A percentile compares a stretch with the other conserved stretches of the same genome.
phyloP scores from a whole-genome alignment of 2,113 vertebrate genomes.

The Miniopterus natalensis region DNA sequence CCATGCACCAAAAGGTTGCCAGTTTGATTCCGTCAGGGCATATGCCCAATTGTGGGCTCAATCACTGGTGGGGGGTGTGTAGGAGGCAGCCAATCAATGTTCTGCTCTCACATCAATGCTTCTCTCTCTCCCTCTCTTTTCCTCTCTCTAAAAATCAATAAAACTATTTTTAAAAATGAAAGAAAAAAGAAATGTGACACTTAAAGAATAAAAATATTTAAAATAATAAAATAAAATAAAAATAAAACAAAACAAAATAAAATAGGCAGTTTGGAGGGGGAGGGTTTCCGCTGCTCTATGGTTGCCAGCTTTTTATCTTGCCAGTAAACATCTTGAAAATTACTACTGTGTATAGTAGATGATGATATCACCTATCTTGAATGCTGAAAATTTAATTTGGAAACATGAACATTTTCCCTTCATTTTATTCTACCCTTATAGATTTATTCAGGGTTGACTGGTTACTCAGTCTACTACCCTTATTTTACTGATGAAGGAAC shows the following conservation, averaged over 20 bases:
- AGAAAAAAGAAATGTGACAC: too few relatives aligned
- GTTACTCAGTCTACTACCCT: not conserved
- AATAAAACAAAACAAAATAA: too few relatives aligned
- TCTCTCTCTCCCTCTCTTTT: not conserved
- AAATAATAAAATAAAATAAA: too few relatives aligned
- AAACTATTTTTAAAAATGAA: too few relatives aligned
- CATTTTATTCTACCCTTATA: not conserved
- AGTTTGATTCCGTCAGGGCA: too few relatives aligned
- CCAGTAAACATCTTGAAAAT: not conserved
- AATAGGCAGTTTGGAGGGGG: too few relatives aligned
- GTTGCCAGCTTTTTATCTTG: constrained; percentile 11
- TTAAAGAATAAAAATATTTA: too few relatives aligned
- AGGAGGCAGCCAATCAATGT: too few relatives aligned
- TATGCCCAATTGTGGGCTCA: too few relatives aligned
- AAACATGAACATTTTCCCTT: constrained; percentile 22
- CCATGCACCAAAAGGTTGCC: too few relatives aligned
- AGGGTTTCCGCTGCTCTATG: not conserved
- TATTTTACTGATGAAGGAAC: constrained; percentile 16
- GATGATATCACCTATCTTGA: not conserved
- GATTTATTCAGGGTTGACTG: not conserved
- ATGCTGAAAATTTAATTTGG: constrained; percentile 41
- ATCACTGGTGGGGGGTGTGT: too few relatives aligned
- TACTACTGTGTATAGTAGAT: not conserved
- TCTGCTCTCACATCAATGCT: not conserved
- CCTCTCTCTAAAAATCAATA: not conserved